Conservation (phyloP, 2,113 vertebrate species). For the Corythornis cristatus region DNA sequence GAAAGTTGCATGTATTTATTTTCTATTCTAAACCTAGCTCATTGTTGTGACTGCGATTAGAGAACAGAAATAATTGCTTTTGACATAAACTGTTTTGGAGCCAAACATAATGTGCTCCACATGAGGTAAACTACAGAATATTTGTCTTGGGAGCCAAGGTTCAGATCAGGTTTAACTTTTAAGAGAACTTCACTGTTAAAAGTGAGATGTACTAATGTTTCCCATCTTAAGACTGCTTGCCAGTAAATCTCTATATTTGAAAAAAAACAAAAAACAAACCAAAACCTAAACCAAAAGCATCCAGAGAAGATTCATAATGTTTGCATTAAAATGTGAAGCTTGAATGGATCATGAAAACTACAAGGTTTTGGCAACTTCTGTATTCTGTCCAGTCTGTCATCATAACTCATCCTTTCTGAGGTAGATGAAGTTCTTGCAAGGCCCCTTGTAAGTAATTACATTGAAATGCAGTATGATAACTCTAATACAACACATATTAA, state of each 20-base stretch:
- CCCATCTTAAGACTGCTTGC: conserved; percentile 18
- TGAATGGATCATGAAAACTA: neutral
- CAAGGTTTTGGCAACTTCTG: neutral
- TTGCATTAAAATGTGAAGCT: neutral
- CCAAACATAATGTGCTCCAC: conserved; percentile 33
- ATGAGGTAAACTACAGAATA: conserved; percentile 43
- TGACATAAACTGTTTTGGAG: conserved; percentile 44
- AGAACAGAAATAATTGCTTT: conserved; percentile 44
- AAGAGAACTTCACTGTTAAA: conserved; percentile 1
- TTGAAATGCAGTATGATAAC: neutral
- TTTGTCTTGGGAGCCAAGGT: conserved; percentile 27
- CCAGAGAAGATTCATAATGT: neutral
- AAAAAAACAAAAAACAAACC: neutral
- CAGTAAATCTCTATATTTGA: neutral
- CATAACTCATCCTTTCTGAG: neutral
- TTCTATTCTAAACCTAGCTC: neutral
- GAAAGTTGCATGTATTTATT: neutral
- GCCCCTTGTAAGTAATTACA: neutral
- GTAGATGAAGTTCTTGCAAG: neutral
- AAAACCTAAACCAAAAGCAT: too few species aligned
- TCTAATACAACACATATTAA: neutral
- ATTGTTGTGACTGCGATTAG: conserved; percentile 10
- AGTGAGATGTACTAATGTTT: conserved; percentile 34
- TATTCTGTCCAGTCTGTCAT: neutral
- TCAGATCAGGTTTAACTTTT: conserved; percentile 46